A percentile compares a stretch with the other conserved stretches of the same genome.
These are phyloP conservation scores for Falco berigora DNA, from an alignment of 2,797 vertebrate species.

Conservation along the genomic window DNA sequence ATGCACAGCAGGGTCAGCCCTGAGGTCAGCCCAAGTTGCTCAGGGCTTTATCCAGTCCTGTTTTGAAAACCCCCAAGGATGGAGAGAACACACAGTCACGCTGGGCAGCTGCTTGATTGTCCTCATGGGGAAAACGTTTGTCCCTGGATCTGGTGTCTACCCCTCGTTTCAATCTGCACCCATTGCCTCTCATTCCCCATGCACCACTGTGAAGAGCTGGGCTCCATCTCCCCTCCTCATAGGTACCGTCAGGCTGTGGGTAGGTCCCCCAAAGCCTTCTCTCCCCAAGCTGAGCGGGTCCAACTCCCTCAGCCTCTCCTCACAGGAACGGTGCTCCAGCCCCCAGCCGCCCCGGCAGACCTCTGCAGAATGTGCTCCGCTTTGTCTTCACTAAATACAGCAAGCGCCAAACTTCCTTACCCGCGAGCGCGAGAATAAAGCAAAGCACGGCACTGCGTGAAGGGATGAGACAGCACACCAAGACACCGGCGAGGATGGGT, in stretches of 20 bases:
- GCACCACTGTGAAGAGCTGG: not conserved
- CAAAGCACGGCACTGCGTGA: not conserved
- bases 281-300: not conserved
- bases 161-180: not conserved
- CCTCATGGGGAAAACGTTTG: not conserved
- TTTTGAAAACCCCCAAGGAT: not conserved
- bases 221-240: not conserved
- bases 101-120: not conserved
- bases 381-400: not conserved
- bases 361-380: not conserved
- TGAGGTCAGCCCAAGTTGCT: not conserved
- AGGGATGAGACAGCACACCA: not conserved
- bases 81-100: not conserved
- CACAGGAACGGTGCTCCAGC: not conserved
- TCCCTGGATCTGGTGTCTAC: not conserved
- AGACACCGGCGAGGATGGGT: not conserved
- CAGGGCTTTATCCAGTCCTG: not conserved
- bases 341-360: not conserved
- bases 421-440: not conserved
- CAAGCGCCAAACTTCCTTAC: not conserved
- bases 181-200: not conserved
- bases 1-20: not conserved
- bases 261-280: not conserved
- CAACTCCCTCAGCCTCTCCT: not conserved
- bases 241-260: not conserved